Evolutionary conservation across 2,113 vertebrate genomes (phyloP).

Genomic region (Motacilla tschutschensis): DNA sequence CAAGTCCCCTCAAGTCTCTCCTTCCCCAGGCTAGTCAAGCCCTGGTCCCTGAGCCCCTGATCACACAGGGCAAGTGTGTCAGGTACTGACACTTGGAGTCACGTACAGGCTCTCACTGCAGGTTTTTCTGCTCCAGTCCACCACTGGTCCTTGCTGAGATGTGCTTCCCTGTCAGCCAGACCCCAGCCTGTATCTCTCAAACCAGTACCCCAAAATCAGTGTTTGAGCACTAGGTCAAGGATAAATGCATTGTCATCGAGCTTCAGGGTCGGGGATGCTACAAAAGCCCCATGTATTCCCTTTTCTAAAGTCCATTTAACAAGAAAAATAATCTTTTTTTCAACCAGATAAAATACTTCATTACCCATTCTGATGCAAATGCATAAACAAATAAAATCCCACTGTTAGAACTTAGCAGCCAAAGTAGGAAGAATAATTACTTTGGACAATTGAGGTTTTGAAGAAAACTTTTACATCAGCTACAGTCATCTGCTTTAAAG

Average conservation of each 20-base stretch:
- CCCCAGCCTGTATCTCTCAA: fast-evolving
- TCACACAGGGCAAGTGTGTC: too few relatives aligned
- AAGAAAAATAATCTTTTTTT: not conserved
- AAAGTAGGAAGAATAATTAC: not conserved
- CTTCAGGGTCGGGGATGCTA: not conserved
- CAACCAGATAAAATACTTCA: not conserved
- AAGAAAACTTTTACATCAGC: not conserved
- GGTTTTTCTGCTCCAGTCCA: not conserved
- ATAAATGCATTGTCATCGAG: not conserved
- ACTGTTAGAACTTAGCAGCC: not conserved
- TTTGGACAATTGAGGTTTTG: not conserved
- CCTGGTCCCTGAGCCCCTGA: not conserved
- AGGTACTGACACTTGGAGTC: not conserved
- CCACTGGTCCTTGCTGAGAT: not conserved
- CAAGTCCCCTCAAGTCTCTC: not conserved
- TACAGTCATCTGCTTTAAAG: not conserved
- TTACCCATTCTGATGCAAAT: not conserved
- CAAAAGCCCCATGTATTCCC: not conserved
- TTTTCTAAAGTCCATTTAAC: not conserved
- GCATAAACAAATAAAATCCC: not conserved
- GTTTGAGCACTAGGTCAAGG: not conserved
- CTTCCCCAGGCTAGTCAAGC: not conserved
- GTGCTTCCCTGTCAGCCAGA: not conserved
- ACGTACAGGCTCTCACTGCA: not conserved
- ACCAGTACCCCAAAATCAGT: not conserved